A percentile compares a stretch with the other conserved stretches of the same genome.
These are phyloP conservation scores for Lypha dubia DNA, from an alignment of 2,888 invertebrate genomes.

Conservation along the genomic window DNA sequence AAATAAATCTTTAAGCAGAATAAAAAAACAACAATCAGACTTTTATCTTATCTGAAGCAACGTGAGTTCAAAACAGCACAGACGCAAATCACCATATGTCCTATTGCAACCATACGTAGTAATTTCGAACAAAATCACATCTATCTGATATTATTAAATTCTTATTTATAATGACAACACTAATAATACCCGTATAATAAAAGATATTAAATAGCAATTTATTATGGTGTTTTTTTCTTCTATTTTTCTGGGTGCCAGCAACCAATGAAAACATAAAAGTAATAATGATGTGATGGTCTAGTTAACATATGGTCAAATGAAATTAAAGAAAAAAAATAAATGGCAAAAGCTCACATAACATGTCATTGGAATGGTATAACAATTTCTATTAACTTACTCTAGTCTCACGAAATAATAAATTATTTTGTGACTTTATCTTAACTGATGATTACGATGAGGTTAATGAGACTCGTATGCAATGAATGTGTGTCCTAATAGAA, in stretches of 20 bases:
- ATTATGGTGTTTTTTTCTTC: slow-evolving; percentile 13
- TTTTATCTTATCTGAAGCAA: neutral
- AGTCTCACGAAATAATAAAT: slow-evolving; percentile 18
- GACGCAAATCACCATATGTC: neutral
- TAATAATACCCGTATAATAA: slow-evolving; percentile 14
- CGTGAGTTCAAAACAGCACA: neutral
- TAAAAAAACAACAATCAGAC: too few species aligned
- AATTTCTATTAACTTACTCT: slow-evolving; percentile 1
- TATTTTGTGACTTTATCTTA: slow-evolving; percentile 44
- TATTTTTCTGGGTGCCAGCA: too few species aligned
- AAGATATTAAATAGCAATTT: slow-evolving; percentile 35
- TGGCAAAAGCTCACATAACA: slow-evolving; percentile 21
- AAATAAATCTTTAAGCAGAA: neutral
- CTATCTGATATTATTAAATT: slow-evolving; percentile 39
- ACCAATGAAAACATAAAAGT: neutral
- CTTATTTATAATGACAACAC: slow-evolving; percentile 30
- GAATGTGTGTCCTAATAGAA: slow-evolving; percentile 1
- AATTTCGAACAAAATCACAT: slow-evolving; percentile 23
- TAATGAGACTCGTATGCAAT: neutral
- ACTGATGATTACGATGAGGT: slow-evolving; percentile 32
- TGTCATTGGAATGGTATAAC: slow-evolving; percentile 31
- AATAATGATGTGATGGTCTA: neutral
- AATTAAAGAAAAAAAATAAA: neutral
- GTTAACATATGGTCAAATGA: neutral
- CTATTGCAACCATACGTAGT: neutral